These are phyloP conservation scores for Scomber scombrus DNA, from an alignment of 2,113 vertebrate genomes.

Conservation along the genomic window DNA sequence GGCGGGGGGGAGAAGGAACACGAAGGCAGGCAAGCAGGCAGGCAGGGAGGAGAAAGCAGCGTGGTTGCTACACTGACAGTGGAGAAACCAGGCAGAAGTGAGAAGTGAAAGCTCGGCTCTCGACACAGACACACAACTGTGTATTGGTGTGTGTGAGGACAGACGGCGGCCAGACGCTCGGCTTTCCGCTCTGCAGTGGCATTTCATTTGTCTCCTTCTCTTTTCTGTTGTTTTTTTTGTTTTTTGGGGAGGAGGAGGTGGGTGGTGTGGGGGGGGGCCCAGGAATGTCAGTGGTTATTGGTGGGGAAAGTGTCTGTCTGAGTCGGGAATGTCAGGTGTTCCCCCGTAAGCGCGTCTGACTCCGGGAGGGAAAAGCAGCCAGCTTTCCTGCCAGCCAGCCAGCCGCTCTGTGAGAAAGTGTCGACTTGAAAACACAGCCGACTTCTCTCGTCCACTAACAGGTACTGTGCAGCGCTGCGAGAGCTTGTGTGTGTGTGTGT, in stretches of 20 bases:
- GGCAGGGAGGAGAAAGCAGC: conserved; percentile 61
- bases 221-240: neutral
- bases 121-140: conserved; percentile 54
- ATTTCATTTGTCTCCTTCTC: conserved; percentile 23
- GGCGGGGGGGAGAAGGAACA: conserved; percentile 42
- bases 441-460: conserved; percentile 44
- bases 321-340: conserved; percentile 74
- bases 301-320: conserved; percentile 46
- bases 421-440: conserved; percentile 18
- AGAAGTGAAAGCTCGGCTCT: conserved; percentile 71
- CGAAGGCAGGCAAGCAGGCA: conserved; percentile 51
- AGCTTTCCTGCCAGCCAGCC: neutral
- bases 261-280: neutral
- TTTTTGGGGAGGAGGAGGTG: neutral
- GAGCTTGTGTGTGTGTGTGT: conserved; percentile 27
- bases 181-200: conserved; percentile 45
- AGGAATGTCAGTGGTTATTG: conserved; percentile 64
- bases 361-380: conserved; percentile 28
- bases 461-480: conserved; percentile 58
- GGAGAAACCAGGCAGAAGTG: conserved; percentile 64
- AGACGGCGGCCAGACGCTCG: conserved; percentile 61
- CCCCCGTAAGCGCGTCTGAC: conserved; percentile 47
- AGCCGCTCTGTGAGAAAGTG: conserved; percentile 42
- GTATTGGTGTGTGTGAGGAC: conserved; percentile 41
- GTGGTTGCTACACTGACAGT: conserved; percentile 62